phyloP scores from a whole-genome alignment of 2,113 vertebrate species.

The Puma concolor region DNA sequence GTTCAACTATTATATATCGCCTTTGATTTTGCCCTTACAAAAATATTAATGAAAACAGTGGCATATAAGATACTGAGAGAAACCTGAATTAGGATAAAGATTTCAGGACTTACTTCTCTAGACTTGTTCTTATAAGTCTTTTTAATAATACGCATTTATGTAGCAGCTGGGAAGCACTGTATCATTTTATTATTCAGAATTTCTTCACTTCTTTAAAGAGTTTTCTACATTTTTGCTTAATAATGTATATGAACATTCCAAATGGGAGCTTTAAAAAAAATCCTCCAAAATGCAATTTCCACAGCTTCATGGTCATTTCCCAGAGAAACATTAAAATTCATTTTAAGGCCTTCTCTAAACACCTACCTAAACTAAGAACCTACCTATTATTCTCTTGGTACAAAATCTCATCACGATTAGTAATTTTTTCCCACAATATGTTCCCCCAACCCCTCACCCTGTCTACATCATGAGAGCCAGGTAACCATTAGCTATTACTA shows the following conservation, averaged over 20 bases:
- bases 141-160: slow-evolving; percentile 18
- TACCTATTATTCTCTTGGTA: neutral
- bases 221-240: slow-evolving; percentile 32
- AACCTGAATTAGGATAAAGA: slow-evolving; percentile 7
- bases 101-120: slow-evolving; percentile 10
- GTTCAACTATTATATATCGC: neutral
- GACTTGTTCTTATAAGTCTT: neutral
- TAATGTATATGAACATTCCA: neutral
- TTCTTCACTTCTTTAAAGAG: slow-evolving; percentile 34
- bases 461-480: neutral
- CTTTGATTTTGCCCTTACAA: neutral
- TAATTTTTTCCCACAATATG: neutral
- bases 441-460: neutral
- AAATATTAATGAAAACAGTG: slow-evolving; percentile 20
- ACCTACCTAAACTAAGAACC: neutral
- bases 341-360: neutral
- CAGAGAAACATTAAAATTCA: slow-evolving; percentile 10
- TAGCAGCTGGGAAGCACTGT: neutral
- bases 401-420: neutral
- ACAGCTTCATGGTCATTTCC: neutral
- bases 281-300: neutral
- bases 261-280: neutral
- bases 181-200: slow-evolving; percentile 35
- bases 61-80: neutral
- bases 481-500: neutral